These are phyloP conservation scores for Agapostemon virescens DNA, from an alignment of 2,888 invertebrate species.

Conservation along the genomic window DNA sequence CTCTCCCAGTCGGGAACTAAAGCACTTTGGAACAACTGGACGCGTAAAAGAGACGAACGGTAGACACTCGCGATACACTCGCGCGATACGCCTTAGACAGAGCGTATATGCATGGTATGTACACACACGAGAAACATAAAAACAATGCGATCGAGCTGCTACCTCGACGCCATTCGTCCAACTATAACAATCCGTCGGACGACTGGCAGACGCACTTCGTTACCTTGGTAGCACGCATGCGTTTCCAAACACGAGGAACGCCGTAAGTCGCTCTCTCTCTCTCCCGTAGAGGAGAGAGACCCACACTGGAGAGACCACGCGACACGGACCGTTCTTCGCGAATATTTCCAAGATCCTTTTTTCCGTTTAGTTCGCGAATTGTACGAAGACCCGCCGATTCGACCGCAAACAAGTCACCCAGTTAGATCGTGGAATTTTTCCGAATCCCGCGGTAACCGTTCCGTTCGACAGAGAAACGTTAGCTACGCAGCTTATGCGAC, in stretches of 20 bases:
- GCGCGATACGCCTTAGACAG: constrained; percentile 52
- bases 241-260: constrained; percentile 57
- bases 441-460: constrained; percentile 3
- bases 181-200: constrained; percentile 60
- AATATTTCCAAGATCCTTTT: too few relatives aligned
- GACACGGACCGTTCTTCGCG: neutral
- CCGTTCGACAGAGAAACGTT: constrained; percentile 11
- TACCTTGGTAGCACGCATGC: constrained; percentile 64
- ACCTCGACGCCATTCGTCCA: constrained; percentile 67
- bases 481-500: constrained; percentile 41
- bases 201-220: constrained; percentile 56
- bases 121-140: constrained; percentile 65
- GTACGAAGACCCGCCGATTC: neutral
- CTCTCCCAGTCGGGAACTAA: constrained; percentile 11
- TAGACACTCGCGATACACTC: constrained; percentile 45
- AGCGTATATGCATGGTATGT: constrained; percentile 57
- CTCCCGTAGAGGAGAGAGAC: neutral
- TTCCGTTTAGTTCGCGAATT: neutral
- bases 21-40: constrained; percentile 23
- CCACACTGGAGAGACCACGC: neutral
- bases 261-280: constrained; percentile 43
- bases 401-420: neutral
- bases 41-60: constrained; percentile 37
- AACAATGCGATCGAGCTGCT: constrained; percentile 74
- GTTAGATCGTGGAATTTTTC: neutral